Conservation (phyloP, 37 sponge, comb jelly and placozoan genomes). For the Crambe crambe region DNA sequence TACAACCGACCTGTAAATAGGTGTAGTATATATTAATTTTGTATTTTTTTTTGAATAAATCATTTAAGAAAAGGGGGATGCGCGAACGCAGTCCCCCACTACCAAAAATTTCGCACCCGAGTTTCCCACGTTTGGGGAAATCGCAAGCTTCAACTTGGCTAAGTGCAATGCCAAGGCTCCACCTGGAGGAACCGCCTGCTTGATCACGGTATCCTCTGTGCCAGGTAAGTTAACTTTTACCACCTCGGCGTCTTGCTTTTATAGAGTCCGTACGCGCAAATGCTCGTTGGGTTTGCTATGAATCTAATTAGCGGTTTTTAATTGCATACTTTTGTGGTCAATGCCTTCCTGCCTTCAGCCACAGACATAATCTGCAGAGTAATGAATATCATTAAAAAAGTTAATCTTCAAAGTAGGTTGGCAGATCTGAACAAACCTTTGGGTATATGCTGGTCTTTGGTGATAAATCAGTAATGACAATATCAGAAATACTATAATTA, state of each 20-base stretch:
- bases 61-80: conserved; percentile 88
- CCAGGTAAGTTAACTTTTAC: conserved; percentile 90
- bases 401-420: background rate
- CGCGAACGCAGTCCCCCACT: conserved; percentile 98
- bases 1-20: too few relatives aligned
- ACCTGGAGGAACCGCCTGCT: conserved; percentile 88
- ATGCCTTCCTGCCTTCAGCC: conserved; percentile 6
- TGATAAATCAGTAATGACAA: conserved; percentile 14
- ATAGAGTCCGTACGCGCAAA: background rate
- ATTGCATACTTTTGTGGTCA: conserved; percentile 10
- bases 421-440: too few relatives aligned
- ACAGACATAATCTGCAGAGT: conserved; percentile 39
- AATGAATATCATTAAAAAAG: background rate
- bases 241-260: background rate
- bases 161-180: conserved; percentile 94
- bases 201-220: conserved; percentile 94
- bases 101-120: conserved; percentile 93
- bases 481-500: conserved; percentile 7
- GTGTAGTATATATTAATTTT: too few relatives aligned
- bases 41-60: too few relatives aligned
- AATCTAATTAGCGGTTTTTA: background rate
- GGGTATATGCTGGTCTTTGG: conserved; percentile 16
- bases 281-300: background rate
- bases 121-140: conserved; percentile 39
- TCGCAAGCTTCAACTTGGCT: conserved; percentile 85